Conservation (phyloP, 2,797 vertebrate genomes). For the Dermochelys coriacea region DNA sequence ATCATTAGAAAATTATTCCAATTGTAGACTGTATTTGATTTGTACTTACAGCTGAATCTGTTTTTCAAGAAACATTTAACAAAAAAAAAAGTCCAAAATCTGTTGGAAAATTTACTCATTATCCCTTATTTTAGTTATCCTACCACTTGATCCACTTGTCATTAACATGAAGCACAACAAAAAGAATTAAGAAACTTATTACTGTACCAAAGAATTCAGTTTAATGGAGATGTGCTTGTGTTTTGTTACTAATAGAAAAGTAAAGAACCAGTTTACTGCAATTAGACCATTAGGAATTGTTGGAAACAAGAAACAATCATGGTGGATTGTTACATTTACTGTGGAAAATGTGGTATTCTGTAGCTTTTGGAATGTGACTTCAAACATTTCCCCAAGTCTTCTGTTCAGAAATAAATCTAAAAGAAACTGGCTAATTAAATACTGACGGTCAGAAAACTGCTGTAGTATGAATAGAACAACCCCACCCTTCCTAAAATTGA, state of each 20-base stretch:
- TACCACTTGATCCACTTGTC: neutral
- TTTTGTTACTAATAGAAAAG: neutral
- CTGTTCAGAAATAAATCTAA: neutral
- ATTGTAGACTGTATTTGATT: neutral
- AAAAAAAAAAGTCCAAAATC: neutral
- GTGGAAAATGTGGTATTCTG: neutral
- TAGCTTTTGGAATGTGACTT: neutral
- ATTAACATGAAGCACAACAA: neutral
- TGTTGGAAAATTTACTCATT: neutral
- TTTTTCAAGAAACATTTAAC: neutral
- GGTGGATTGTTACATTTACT: neutral
- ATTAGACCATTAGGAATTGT: neutral
- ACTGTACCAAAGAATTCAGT: fast-evolving
- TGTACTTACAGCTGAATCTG: neutral
- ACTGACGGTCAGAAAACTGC: neutral
- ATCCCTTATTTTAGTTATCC: neutral
- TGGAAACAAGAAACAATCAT: neutral
- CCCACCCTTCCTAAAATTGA: neutral
- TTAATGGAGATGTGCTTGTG: fast-evolving
- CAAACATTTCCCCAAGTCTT: neutral
- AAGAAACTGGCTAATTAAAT: neutral
- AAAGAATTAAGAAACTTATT: neutral
- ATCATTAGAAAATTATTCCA: neutral
- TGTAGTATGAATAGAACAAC: neutral
- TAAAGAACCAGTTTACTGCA: neutral